phyloP scores from a whole-genome alignment of 2,113 vertebrate genomes.

The Carassius auratus region DNA sequence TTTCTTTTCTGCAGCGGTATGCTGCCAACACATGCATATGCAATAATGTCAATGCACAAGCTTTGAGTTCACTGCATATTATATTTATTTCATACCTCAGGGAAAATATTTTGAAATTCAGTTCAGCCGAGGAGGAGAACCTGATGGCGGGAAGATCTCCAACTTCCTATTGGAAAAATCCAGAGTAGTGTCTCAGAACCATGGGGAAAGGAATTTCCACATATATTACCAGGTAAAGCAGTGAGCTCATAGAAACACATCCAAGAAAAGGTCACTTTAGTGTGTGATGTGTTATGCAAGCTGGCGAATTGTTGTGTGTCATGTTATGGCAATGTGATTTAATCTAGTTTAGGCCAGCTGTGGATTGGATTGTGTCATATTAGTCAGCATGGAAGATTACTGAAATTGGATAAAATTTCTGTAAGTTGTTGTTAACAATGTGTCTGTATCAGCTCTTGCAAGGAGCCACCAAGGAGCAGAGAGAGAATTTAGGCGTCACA shows the following conservation, averaged over 20 bases:
- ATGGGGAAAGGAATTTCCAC: constrained; percentile 83
- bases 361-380: constrained; percentile 3
- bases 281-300: not conserved
- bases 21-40: not conserved
- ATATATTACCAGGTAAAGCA: constrained; percentile 82
- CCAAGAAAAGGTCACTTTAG: not conserved
- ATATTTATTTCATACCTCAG: constrained; percentile 59
- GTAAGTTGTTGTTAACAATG: constrained; percentile 27
- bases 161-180: constrained; percentile 85
- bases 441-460: constrained; percentile 69
- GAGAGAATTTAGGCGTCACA: constrained; percentile 81
- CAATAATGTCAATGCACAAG: not conserved
- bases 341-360: not conserved
- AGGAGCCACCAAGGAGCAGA: constrained; percentile 73
- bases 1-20: not conserved
- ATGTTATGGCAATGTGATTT: constrained; percentile 1
- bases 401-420: not conserved
- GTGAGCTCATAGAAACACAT: not conserved
- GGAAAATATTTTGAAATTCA: constrained; percentile 88
- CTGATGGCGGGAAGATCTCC: constrained; percentile 83
- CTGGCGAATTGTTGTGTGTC: not conserved
- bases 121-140: constrained; percentile 83
- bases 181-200: constrained; percentile 81
- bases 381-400: not conserved
- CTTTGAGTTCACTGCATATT: not conserved